A percentile compares a stretch with the other conserved stretches of the same genome.
phyloP scores from a whole-genome alignment of 2,888 invertebrate species.

The Andrena flavipes region DNA sequence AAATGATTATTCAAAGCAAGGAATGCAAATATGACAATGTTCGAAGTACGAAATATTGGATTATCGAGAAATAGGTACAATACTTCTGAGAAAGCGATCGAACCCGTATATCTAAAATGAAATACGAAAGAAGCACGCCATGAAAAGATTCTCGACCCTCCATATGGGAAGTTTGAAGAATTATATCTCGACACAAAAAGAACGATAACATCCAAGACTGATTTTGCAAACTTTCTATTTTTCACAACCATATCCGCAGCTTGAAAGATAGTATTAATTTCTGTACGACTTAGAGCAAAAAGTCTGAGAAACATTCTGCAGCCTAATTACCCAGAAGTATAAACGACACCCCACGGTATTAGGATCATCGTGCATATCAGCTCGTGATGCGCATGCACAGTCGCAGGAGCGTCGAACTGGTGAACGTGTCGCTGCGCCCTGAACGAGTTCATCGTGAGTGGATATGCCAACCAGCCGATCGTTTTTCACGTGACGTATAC shows the following conservation, averaged over 20 bases:
- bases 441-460: constrained; percentile 69
- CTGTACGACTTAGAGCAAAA: neutral
- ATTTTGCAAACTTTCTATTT: too few species aligned
- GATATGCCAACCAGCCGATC: constrained; percentile 63
- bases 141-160: too few species aligned
- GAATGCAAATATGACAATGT: constrained; percentile 7
- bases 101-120: too few species aligned
- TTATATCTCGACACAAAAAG: too few species aligned
- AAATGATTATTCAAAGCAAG: neutral
- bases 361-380: neutral
- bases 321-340: neutral
- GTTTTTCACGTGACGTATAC: constrained; percentile 66
- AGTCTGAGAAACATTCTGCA: neutral
- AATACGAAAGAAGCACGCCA: neutral
- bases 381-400: constrained; percentile 7
- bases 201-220: too few species aligned
- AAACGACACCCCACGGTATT: neutral
- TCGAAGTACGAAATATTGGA: neutral
- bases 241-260: too few species aligned
- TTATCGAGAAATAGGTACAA: neutral
- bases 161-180: too few species aligned
- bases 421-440: constrained; percentile 55
- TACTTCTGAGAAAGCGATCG: too few species aligned
- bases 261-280: neutral
- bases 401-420: constrained; percentile 14